Evolutionary conservation across 2,113 vertebrate genomes (phyloP).

Genomic region (Cynocephalus volans): DNA sequence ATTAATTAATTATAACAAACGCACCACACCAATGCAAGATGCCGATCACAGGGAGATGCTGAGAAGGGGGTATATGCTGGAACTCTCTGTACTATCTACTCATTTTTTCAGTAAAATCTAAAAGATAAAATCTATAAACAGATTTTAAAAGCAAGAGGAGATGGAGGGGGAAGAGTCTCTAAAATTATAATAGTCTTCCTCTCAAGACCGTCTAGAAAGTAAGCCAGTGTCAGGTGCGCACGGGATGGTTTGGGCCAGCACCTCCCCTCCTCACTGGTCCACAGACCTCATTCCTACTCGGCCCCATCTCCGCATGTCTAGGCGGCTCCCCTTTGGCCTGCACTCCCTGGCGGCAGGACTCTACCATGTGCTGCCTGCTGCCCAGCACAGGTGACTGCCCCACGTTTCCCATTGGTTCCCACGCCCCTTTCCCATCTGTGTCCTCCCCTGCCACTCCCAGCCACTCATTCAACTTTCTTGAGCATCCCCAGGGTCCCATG

Average conservation of each 20-base stretch:
- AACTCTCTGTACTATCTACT: neutral
- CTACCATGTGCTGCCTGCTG: neutral
- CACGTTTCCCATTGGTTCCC: rapidly evolving
- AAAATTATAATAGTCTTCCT: neutral
- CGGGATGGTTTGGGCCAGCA: neutral
- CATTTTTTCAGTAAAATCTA: neutral
- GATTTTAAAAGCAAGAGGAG: neutral
- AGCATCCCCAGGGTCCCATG: neutral
- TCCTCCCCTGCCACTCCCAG: rapidly evolving
- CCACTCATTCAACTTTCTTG: neutral
- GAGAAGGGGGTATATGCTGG: neutral
- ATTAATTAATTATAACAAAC: neutral
- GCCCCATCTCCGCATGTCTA: neutral
- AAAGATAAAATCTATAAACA: neutral
- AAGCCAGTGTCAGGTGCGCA: neutral
- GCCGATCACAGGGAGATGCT: neutral
- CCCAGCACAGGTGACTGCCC: rapidly evolving
- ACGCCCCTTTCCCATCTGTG: rapidly evolving
- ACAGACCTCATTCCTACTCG: neutral
- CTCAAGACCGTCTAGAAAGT: neutral
- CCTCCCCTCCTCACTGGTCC: neutral
- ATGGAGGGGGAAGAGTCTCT: neutral
- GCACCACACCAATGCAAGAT: neutral
- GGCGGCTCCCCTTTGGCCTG: neutral
- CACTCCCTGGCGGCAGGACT: rapidly evolving